Percentiles rank a stretch among this genome's conserved stretches.
These are phyloP conservation scores for Camponotus pennsylvanicus DNA, from an alignment of 1,140 invertebrate species.

Conservation along the genomic window DNA sequence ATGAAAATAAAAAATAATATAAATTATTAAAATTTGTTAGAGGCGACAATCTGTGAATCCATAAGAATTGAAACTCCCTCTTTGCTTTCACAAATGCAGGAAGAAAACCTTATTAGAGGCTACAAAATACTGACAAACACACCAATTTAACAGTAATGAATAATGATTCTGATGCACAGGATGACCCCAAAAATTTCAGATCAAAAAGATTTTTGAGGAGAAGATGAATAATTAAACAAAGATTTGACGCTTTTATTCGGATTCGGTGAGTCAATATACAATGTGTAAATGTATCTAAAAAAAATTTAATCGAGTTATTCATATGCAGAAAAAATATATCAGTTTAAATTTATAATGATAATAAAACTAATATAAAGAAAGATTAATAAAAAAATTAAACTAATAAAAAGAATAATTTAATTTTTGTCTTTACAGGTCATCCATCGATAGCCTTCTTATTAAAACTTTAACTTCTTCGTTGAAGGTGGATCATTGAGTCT, in stretches of 20 bases:
- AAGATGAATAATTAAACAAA: conserved; percentile 81
- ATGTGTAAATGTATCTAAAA: too few species aligned
- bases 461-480: conserved; percentile 88
- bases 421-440: conserved; percentile 86
- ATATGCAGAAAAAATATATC: too few species aligned
- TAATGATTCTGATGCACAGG: conserved; percentile 88
- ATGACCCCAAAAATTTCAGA: conserved; percentile 90
- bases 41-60: too few species aligned
- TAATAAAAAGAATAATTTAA: neutral
- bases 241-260: conserved; percentile 87
- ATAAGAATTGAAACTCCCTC: too few species aligned
- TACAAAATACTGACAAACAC: conserved; percentile 87
- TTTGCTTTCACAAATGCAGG: too few species aligned
- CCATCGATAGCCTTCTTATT: conserved; percentile 88
- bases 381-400: too few species aligned
- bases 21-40: too few species aligned
- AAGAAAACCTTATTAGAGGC: conserved; percentile 83
- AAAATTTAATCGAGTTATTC: too few species aligned
- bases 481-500: conserved; percentile 79
- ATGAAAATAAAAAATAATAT: too few species aligned
- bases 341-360: too few species aligned
- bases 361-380: too few species aligned
- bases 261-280: conserved; percentile 82
- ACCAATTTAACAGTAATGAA: conserved; percentile 87
- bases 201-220: conserved; percentile 88